Base-by-base conservation (phyloP, 2,797 vertebrate species). In the Melanotaenia maccullochi region DNA sequence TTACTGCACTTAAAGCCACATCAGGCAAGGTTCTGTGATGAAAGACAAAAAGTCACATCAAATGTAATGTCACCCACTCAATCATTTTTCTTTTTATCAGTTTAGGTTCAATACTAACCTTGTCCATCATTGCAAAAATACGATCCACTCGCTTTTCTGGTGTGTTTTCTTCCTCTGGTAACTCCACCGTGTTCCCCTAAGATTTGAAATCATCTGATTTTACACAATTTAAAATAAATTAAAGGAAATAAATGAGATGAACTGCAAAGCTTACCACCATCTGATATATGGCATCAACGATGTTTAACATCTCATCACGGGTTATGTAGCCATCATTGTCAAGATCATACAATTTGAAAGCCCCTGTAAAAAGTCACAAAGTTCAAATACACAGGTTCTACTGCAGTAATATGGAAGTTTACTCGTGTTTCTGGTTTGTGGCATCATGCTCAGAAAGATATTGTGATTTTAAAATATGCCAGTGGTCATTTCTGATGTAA, bases 81-180 rank as follows among this genome's bases (percentile, higher is more conserved):
- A 51, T 44, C 36, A 56, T 22, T 2, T 13, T 13, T 11, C 12
- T 36, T 8, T 71, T 33, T 6, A 52, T 30, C n/a, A 65, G 3
- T 7, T 38, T 4, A 12, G n/a, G 52, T 1, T 56, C 40, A 6
- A 64, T 16, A 79, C 89, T 87, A 58, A 99, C 98, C 96, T 99
- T 99, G 91, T 99, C 98, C 98, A 99, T 99, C 97, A 99, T 98
- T 68, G 97, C 96, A 54, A 99, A 99, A 90, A 99, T 99, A 76
- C 98, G 95, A 79, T 99, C 98, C 73, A 99, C 98, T 55, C 98
- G 92, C 87, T 99, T 99, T 85, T 99, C 98, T 0, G 98, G 98
- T 0, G 98, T 99, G 93, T 99, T 99, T 89, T 99, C 98, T 71
- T 99, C 98, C 78, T 99, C 98, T 0, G 98, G 98, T 73, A 99